Conservation (phyloP, 2,797 vertebrate genomes). For the Sciurus vulgaris region DNA sequence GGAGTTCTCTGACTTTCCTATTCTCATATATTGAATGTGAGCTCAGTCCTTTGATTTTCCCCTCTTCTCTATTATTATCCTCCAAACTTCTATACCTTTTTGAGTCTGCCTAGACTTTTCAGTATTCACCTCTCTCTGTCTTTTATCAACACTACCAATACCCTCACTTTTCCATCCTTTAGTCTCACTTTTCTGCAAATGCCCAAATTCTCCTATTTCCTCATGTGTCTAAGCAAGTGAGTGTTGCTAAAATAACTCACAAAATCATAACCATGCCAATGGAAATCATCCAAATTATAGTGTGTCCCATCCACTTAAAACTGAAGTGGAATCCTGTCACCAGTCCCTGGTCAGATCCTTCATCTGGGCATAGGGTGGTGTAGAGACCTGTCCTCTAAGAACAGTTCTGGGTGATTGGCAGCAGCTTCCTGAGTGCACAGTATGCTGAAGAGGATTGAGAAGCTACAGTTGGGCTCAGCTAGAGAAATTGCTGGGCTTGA, state of each 20-base stretch:
- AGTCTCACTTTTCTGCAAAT: not conserved
- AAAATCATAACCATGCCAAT: no score
- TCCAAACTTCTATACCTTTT: not conserved
- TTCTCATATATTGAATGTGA: not conserved
- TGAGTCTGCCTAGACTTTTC: not conserved
- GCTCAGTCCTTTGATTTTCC: no score
- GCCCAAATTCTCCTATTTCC: not conserved
- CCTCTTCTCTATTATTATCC: no score
- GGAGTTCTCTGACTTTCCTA: not conserved
- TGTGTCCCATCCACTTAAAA: not conserved
- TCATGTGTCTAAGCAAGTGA: not conserved
- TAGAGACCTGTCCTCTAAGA: not conserved
- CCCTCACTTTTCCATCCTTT: not conserved
- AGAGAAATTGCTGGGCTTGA: not conserved
- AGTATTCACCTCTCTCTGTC: not conserved
- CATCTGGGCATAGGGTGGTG: not conserved
- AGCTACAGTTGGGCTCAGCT: not conserved
- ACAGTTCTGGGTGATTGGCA: not conserved
- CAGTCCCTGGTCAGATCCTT: not conserved
- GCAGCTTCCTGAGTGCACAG: not conserved
- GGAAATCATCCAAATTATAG: not conserved
- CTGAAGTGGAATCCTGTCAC: not conserved
- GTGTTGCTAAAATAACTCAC: not conserved
- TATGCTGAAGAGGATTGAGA: not conserved
- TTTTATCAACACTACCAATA: not conserved